These are phyloP conservation scores for Anarsia innoxiella DNA, from an alignment of 2,888 invertebrate species.

Conservation along the genomic window DNA sequence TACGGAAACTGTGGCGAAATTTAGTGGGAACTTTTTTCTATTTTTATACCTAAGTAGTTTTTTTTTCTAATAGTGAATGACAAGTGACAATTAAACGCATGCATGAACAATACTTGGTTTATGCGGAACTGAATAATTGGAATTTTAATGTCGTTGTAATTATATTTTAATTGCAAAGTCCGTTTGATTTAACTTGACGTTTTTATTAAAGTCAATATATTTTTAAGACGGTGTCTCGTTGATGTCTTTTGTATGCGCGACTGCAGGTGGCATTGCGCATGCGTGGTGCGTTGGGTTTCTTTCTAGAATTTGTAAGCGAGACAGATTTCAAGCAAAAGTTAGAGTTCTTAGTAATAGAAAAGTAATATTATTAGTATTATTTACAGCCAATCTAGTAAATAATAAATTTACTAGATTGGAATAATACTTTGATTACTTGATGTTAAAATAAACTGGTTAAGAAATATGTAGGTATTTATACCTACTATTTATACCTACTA, in stretches of 20 bases:
- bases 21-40: not conserved
- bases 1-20: slow-evolving; percentile 34
- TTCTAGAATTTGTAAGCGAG: slow-evolving; percentile 10
- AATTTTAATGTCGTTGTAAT: slow-evolving; percentile 5
- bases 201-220: not conserved
- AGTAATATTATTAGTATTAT: too few species aligned
- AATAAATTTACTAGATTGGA: too few species aligned
- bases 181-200: not conserved
- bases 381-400: too few species aligned
- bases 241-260: slow-evolving; percentile 55
- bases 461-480: too few species aligned
- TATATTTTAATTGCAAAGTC: not conserved
- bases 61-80: slow-evolving; percentile 1
- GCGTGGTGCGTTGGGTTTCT: slow-evolving; percentile 11
- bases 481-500: too few species aligned
- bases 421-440: too few species aligned
- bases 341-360: too few species aligned
- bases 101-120: slow-evolving; percentile 15
- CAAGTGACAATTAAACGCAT: slow-evolving; percentile 18
- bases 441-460: too few species aligned
- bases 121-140: slow-evolving; percentile 1
- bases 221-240: slow-evolving; percentile 32
- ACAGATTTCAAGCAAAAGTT: too few species aligned
- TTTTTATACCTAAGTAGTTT: not conserved
- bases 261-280: slow-evolving; percentile 11